phyloP scores from a whole-genome alignment of 2,888 invertebrate species.

The Eupithecia subfuscata region DNA sequence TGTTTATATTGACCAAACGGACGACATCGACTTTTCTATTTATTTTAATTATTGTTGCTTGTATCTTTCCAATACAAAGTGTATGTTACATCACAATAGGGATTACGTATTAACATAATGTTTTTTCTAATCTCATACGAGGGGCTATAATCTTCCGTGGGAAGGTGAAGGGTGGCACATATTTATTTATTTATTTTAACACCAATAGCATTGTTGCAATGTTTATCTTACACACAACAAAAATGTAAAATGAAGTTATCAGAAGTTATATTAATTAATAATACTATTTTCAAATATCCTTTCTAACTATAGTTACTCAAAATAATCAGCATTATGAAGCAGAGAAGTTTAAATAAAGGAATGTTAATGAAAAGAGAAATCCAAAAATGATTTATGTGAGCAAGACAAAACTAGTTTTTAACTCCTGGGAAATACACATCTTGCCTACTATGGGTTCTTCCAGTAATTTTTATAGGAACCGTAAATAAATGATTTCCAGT shows the following conservation, averaged over 20 bases:
- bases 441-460: neutral
- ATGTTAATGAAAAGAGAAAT: neutral
- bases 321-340: neutral
- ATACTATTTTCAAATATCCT: no score
- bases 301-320: neutral
- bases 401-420: neutral
- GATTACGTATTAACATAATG: slow-evolving; percentile 52
- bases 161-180: slow-evolving; percentile 26
- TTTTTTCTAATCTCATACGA: slow-evolving; percentile 42
- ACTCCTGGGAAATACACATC: neutral
- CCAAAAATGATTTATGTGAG: neutral
- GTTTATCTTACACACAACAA: neutral
- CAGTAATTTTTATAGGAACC: neutral
- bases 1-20: neutral
- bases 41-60: slow-evolving; percentile 20
- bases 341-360: neutral
- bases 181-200: slow-evolving; percentile 5
- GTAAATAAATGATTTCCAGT: neutral
- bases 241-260: neutral
- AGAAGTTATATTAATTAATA: no score
- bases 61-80: slow-evolving; percentile 32
- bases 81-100: slow-evolving; percentile 45
- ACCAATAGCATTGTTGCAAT: neutral
- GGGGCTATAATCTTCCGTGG: slow-evolving; percentile 44
- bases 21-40: neutral